These are phyloP conservation scores for Octopus bimaculoides DNA, from an alignment of 1,140 invertebrate genomes.

Conservation along the genomic window DNA sequence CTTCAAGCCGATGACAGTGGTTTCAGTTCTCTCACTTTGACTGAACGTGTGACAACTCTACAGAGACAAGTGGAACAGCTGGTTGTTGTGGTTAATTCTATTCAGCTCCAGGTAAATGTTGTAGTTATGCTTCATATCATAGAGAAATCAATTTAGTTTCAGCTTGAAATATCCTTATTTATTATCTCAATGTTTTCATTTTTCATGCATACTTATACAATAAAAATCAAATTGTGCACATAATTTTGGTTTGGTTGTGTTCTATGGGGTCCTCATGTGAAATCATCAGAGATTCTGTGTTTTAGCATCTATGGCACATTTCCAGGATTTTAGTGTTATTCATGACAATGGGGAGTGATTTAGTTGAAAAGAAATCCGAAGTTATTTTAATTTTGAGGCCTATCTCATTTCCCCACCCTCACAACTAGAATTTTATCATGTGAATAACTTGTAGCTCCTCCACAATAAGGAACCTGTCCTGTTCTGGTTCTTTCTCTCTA, in stretches of 20 bases:
- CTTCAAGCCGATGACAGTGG: conserved; percentile 17
- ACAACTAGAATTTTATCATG: too few relatives aligned
- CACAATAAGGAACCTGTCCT: too few relatives aligned
- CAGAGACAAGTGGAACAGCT: conserved; percentile 32
- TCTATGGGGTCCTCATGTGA: not conserved
- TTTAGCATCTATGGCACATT: not conserved
- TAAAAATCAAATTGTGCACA: not conserved
- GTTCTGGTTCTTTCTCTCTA: too few relatives aligned
- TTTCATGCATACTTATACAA: not conserved
- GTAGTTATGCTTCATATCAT: not conserved
- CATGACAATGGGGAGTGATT: too few relatives aligned
- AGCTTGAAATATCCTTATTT: too few relatives aligned
- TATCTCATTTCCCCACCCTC: too few relatives aligned
- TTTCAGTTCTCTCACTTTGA: conserved; percentile 14
- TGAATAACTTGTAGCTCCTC: too few relatives aligned
- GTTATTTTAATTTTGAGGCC: too few relatives aligned
- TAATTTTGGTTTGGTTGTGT: not conserved
- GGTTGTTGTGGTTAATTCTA: conserved; percentile 27
- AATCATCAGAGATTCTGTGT: not conserved
- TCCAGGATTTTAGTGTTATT: too few relatives aligned
- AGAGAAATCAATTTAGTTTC: not conserved
- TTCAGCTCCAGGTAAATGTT: conserved; percentile 28
- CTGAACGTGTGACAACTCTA: conserved; percentile 27
- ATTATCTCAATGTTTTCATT: not conserved
- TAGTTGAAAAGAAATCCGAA: too few relatives aligned